Conservation (phyloP, 2,888 invertebrate genomes). For the Melipona beecheii region DNA sequence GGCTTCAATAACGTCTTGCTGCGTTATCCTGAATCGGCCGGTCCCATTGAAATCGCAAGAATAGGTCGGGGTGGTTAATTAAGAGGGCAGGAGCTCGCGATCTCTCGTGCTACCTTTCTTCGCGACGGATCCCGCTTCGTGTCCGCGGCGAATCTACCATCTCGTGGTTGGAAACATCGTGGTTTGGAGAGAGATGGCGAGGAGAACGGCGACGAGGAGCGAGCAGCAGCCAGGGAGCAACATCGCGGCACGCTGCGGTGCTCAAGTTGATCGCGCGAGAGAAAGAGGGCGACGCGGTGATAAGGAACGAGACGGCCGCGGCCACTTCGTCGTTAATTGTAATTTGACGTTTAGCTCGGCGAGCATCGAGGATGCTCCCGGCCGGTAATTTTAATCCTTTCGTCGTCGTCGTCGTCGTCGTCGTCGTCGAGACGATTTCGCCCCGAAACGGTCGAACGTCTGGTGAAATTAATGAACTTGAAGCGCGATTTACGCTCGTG, state of each 20-base stretch:
- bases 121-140: neutral
- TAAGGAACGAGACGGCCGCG: constrained; percentile 47
- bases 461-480: constrained; percentile 80
- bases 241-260: constrained; percentile 69
- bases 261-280: constrained; percentile 70
- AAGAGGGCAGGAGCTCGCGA: constrained; percentile 41
- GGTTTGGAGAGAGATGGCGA: constrained; percentile 25
- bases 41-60: constrained; percentile 42
- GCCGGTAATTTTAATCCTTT: constrained; percentile 78
- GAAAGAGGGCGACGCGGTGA: neutral
- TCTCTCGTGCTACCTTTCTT: constrained; percentile 30
- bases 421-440: constrained; percentile 71
- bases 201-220: neutral
- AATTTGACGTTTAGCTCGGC: constrained; percentile 79
- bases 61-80: constrained; percentile 48
- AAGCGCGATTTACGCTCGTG: constrained; percentile 72
- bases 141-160: neutral
- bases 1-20: constrained; percentile 25
- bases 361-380: constrained; percentile 60
- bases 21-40: neutral
- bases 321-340: constrained; percentile 80
- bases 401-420: constrained; percentile 56
- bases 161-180: neutral
- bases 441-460: constrained; percentile 69
- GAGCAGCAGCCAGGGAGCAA: constrained; percentile 34